Base-by-base conservation (phyloP, 2,888 invertebrate genomes). In the Pterostichus madidus region DNA sequence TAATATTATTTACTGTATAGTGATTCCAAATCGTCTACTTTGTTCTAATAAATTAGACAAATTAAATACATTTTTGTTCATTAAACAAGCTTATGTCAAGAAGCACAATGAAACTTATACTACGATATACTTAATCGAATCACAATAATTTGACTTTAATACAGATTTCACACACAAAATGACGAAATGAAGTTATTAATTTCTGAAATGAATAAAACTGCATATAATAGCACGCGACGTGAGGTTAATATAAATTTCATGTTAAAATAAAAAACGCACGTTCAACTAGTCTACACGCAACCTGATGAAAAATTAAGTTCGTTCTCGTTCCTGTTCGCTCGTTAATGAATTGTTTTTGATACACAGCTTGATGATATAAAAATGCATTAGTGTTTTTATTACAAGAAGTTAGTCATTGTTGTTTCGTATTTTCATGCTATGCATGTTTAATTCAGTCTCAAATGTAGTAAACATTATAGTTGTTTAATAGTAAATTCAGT, bases 351-450 rank as follows among this genome's bases (percentile, higher is more conserved):
- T 13, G 35, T n/a, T 64, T 32, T 15, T 53, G 17, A 31, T 32
- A n/a, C 61, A n/a, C 32, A 11, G 56, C 5, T 56, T 56, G 5
- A 31, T 61, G 64, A n/a, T n/a, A 64, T 64, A 64, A 64, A 64
- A 64, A 64, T 64, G 64, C 64, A 64, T 64, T 64, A 35, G 35
- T 7, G 64, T 64, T 64, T 64, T 64, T n/a, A 32, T 64, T 35
- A 64, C 11, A 49, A 49, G 11, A 13, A n/a, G 49, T 49, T 49
- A 11, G n/a, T 49, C 10, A 5, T 49, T 49, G 39, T 3, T 24
- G 24, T 24, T 24, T 24, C 24, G 39, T 39, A 5, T 39, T 24
- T 24, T 3, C 39, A 39, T 39, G 6, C 39, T n/a, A 5, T 7
- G 39, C 39, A 39, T 7, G 39, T 24, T 24, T 5, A 39, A 8